Evolutionary conservation across 2,797 vertebrate genomes (phyloP), one percentile per base, ranked within the genome.

Genomic region (Clamator glandarius): DNA sequence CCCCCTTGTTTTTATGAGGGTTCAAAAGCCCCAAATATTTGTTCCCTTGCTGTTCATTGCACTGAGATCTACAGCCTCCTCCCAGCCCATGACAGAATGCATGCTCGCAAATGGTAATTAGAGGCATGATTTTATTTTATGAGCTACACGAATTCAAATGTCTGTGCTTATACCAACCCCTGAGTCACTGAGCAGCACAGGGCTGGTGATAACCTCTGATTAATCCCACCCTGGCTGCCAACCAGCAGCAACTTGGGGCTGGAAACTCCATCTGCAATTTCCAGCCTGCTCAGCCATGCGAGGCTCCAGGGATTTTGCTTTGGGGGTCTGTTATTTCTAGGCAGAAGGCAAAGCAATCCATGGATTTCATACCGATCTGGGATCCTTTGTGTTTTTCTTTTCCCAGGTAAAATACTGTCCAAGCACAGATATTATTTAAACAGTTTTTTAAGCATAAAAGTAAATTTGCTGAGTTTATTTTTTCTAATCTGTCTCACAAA

Each of bases 181-280:
- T 63, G 77, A 79, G 75, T 44, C 76, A 59, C 9, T 6, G 75
- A 61, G 12, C 33, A 64, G 79, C 11, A 24, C 39, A 72, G 67
- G 74, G 58, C 18, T 78, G 79, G 55, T 72, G 86, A 55, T 70
- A 75, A 54, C 54, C 76, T 48, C 74, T 89, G 74, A 69, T 83
- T 21, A 36, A 70, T 76, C 54, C 72, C 78, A 59, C 72, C 51
- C 1, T 13, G 77, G 79, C 87, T 54, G 29, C 3, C 31, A 84
- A 76, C 67, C 69, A 72, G 66, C 7, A 10, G 58, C 84, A 78
- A 63, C 58, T 68, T 42, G 57, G 15, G 17, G 41, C 55, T 69
- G 70, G 72, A 33, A 64, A 26, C 76, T 78, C 50, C 76, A 57
- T 26, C 52, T 52, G 52, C 23, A 33, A 42, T 36, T 76, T 78